These are phyloP conservation scores for Trichogramma pretiosum DNA, from an alignment of 1,140 invertebrate species.

Conservation along the genomic window DNA sequence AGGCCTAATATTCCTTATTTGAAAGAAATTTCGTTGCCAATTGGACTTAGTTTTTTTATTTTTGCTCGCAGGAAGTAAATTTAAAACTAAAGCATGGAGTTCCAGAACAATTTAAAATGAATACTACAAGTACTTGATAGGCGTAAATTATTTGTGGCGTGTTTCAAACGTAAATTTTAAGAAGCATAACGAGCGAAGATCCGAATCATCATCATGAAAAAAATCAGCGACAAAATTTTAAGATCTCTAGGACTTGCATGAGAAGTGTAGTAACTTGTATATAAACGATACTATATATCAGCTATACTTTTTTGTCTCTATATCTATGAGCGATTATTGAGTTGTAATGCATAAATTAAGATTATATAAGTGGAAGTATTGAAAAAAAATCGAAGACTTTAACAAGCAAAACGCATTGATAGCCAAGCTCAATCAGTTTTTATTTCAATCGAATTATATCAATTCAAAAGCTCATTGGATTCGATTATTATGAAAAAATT, in stretches of 20 bases:
- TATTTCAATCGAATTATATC: no score
- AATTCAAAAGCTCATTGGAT: no score
- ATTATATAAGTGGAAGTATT: slow-evolving; percentile 18
- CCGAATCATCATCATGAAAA: no score
- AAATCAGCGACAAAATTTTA: no score
- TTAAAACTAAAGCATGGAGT: slow-evolving; percentile 15
- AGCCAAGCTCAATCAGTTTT: no score
- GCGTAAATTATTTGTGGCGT: no score
- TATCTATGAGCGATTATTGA: slow-evolving; percentile 31
- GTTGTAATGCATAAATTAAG: slow-evolving; percentile 23
- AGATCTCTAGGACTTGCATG: no score
- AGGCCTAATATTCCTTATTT: not conserved
- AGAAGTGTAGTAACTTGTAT: slow-evolving; percentile 46
- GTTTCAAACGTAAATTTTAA: no score
- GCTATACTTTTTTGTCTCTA: slow-evolving; percentile 40
- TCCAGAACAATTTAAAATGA: slow-evolving; percentile 15
- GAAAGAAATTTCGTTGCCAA: no score
- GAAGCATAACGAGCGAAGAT: no score
- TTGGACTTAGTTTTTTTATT: not conserved
- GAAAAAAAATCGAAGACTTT: slow-evolving; percentile 26
- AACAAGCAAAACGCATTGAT: slow-evolving; percentile 33
- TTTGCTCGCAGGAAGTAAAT: slow-evolving; percentile 20
- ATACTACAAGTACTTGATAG: slow-evolving; percentile 20
- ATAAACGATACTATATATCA: slow-evolving; percentile 39
- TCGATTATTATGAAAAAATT: no score